Percentiles rank a stretch among this genome's conserved stretches.
Evolutionary conservation across 2,797 vertebrate genomes (phyloP).

Genomic region (Nyctalus aviator): DNA sequence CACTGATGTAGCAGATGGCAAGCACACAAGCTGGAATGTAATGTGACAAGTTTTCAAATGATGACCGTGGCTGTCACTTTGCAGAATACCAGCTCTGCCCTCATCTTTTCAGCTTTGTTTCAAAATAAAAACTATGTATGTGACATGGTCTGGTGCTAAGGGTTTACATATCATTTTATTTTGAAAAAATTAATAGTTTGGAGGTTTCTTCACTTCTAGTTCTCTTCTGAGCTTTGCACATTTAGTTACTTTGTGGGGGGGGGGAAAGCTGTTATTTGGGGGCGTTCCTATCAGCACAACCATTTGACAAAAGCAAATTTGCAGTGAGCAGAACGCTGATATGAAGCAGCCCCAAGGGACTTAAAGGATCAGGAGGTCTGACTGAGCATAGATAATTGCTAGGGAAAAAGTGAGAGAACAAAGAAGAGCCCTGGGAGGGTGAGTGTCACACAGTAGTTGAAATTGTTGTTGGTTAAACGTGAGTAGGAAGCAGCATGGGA

Average conservation of each 20-base stretch:
- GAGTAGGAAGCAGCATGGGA: background rate
- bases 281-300: background rate
- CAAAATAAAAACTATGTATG: background rate
- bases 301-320: background rate
- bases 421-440: background rate
- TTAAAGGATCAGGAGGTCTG: background rate
- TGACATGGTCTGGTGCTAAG: background rate
- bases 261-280: background rate
- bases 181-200: background rate
- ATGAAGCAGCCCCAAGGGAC: background rate
- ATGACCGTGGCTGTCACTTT: background rate
- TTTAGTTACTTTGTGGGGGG: background rate
- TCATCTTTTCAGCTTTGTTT: background rate
- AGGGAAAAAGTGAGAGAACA: background rate
- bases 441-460: background rate
- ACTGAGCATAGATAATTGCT: background rate
- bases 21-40: background rate
- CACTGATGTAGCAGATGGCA: background rate
- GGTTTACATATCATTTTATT: background rate
- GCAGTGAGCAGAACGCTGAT: background rate
- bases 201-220: background rate
- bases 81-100: fast-evolving
- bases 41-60: background rate
- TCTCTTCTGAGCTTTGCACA: background rate
- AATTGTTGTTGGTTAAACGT: background rate